phyloP scores from a whole-genome alignment of 2,113 vertebrate genomes.

The Bubo scandiacus region DNA sequence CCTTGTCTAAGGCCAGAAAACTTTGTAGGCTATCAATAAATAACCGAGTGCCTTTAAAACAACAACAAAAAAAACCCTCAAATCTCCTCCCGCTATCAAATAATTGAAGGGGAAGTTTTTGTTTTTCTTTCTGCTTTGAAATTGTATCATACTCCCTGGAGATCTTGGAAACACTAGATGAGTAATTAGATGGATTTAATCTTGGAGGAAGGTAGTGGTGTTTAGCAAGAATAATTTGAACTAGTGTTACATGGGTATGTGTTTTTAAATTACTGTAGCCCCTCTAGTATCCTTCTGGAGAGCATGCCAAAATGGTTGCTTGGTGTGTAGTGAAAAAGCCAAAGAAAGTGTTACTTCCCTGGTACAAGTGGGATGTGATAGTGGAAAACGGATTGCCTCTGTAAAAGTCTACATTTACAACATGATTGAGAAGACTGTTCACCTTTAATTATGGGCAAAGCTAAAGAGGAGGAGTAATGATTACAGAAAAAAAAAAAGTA shows the following conservation, averaged over 20 bases:
- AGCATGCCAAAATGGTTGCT: neutral
- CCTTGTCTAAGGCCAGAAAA: neutral
- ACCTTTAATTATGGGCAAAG: neutral
- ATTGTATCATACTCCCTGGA: neutral
- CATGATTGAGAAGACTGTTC: neutral
- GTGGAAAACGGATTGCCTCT: neutral
- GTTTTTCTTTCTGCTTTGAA: neutral
- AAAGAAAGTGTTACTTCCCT: neutral
- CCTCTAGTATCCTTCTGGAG: neutral
- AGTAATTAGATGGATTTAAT: neutral
- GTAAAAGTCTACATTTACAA: neutral
- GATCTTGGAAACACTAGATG: neutral
- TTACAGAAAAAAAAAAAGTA: neutral
- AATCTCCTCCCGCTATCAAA: neutral
- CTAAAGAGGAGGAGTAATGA: neutral
- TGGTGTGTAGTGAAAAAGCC: neutral
- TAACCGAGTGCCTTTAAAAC: neutral
- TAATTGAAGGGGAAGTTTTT: neutral
- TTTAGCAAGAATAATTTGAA: neutral
- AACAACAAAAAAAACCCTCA: neutral
- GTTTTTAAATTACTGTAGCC: neutral
- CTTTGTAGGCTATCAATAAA: neutral
- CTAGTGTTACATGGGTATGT: neutral
- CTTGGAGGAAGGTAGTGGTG: neutral
- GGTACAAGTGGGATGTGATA: fast-evolving